Evolutionary conservation across 2,888 invertebrate species (phyloP), one percentile per base, ranked within the genome.

Genomic region (Megamerina dolium): DNA sequence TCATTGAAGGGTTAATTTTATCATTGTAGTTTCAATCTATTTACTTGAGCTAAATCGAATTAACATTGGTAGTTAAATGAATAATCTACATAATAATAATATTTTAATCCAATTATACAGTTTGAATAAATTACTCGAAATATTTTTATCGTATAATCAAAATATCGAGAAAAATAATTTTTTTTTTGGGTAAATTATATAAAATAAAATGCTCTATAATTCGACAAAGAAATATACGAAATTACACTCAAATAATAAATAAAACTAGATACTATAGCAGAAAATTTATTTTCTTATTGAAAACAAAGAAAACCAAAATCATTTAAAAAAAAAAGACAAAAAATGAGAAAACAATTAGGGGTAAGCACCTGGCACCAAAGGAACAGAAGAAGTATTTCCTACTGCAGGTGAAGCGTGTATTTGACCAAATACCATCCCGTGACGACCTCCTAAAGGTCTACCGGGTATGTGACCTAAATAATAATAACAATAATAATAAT

Each of bases 381-480:
- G 73, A 67, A 72, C 68, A 61, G 72, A 66, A 64, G 68, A 63
- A n/a, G n/a, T n/a, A 61, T 68, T 70, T 66, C 72, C 71, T 67
- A 68, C 66, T 59, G 66, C 68, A 62, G 68, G 63, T 68, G 68
- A 75, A 70, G 66, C 74, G 73, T 74, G 74, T 64, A 73, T 69
- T 72, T 73, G 72, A 68, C 73, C 77, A 74, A 78, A 78, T 66
- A 79, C 77, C 78, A 79, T 79, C 71, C 78, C 78, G 73, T 79
- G 78, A 68, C 78, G 77, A 74, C 78, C 78, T 64, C 78, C 78
- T 72, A 76, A 74, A 73, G 77, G 77, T 73, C 78, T 77, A 72
- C 78, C 79, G 69, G 77, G 77, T 74, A 78, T 73, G 70, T 77
- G 76, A 74, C 78, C 78, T 78, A 75, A 61, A 65, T 63, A 53